Base-by-base conservation (phyloP, 2,113 vertebrate species). In the Limanda limanda region DNA sequence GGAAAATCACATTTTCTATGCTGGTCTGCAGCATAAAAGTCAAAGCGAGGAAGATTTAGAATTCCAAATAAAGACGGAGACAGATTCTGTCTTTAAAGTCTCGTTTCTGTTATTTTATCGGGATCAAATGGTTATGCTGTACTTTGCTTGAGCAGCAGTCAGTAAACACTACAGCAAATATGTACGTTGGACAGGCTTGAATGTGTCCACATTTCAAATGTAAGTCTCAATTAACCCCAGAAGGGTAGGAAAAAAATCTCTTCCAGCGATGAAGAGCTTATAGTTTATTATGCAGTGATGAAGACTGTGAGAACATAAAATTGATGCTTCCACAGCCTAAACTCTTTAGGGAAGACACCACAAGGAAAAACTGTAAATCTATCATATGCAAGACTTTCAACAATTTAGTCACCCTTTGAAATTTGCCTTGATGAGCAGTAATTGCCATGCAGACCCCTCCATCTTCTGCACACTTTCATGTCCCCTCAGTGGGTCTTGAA, bases 111-210 rank as follows among this genome's bases (percentile, higher is more conserved):
- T 86, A 77, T 87, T 85, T 80, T 77, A 72, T 64, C 51, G 77
- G 63, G 82, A 88, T 92, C 65, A 83, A 88, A 86, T 77, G 71
- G 83, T 75, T 69, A 35, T 20, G 52, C 76, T 78, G 67, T 69
- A 59, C 67, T 79, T 72, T 74, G 73, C 80, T 81, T 51, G 59
- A 79, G 70, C 76, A 78, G 80, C 60, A 71, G 78, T 85, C 77
- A 15, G 80, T 86, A 94, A 92, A 93, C 91, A 89, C 71, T 65
- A 68, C 61, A 69, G 91, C 82, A 92, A 93, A 93, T 92, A 92
- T 93, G 74, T 89, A 67, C 75, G 79, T 88, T 90, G 85, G 88
- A 89, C 76, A 12, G 21, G 10, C 64, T 27, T 65, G 64, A 74
- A 82, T 81, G 69, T 60, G 68, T 75, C 52, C 47, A 64, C 62